These are phyloP conservation scores for Toxostoma redivivum DNA, from an alignment of 2,113 vertebrate genomes.

Conservation along the genomic window DNA sequence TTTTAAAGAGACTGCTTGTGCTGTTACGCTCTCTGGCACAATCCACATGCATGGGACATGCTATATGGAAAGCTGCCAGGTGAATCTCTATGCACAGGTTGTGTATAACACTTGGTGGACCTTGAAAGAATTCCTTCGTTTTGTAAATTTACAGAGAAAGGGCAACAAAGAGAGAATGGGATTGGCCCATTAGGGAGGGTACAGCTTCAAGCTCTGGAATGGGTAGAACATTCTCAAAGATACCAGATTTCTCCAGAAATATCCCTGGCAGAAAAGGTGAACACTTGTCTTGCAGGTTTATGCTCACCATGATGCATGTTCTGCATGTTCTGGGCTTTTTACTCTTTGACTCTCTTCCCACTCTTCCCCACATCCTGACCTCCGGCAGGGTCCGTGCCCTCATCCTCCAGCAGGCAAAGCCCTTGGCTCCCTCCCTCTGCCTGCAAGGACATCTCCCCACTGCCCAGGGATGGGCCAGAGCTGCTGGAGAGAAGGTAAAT, in stretches of 20 bases:
- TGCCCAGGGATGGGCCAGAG: neutral
- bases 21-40: neutral
- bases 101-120: neutral
- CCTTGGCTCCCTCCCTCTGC: neutral
- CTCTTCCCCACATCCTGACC: neutral
- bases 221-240: neutral
- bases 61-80: neutral
- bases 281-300: neutral
- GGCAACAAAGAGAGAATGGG: neutral
- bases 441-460: neutral
- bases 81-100: neutral
- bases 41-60: rapidly evolving
- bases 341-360: neutral
- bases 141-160: neutral
- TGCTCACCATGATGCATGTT: rapidly evolving
- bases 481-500: neutral
- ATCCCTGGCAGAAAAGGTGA: neutral
- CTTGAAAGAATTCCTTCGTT: neutral
- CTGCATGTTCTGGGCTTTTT: neutral
- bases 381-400: neutral
- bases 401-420: neutral
- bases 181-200: neutral
- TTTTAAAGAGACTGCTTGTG: neutral
- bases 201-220: neutral
- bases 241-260: neutral